Base-by-base conservation (phyloP, 2,797 vertebrate species). In the Etheostoma nigrum region DNA sequence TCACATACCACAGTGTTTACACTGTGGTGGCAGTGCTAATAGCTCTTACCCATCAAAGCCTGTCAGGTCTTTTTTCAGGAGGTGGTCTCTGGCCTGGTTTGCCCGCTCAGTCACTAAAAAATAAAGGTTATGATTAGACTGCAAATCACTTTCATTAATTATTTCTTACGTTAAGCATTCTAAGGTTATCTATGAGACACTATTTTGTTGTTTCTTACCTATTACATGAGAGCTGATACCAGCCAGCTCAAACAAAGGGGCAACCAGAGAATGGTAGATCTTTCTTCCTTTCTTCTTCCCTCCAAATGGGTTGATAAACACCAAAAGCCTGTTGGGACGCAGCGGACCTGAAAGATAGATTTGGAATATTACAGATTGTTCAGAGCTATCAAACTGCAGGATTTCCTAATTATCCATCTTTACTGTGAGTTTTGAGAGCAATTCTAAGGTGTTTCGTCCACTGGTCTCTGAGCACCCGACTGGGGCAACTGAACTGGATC, bases 241-340 rank as follows among this genome's bases (percentile, higher is more conserved):
- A 49, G 95, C 95, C 91, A 97, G 93, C 88, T 95, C 94, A 89
- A 97, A 96, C 57, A 97, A 88, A 65, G 95, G 94, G n/a, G 93
- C 93, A 40, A 95, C 94, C 67, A 95, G 77, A 19, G 90, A 93
- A 55, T 93, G 92, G 75, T 94, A 97, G 86, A 96, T 95, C 67
- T 94, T 67, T 61, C 90, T 86, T 13, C 93, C 96, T 85, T 87
- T 94, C 78, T 89, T 90, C 79, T 95, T 95, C 36, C 96, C 96
- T 72, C 96, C 96, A 65, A 83, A 95, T 0, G 96, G 96, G 81
- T 97, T 97, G 80, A 97, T 95, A 72, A 97, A 97, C 61, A 96
- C 95, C 85, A 97, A 72, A 72, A 97, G 86, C 84, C 83, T 95
- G 74, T 88, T 92, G 7, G 96, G 96, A 14, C 96, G 94, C 36